Evolutionary conservation across 1,140 invertebrate species (phyloP), one percentile per base, ranked within the genome.

Genomic region (Drosophila sucinea): DNA sequence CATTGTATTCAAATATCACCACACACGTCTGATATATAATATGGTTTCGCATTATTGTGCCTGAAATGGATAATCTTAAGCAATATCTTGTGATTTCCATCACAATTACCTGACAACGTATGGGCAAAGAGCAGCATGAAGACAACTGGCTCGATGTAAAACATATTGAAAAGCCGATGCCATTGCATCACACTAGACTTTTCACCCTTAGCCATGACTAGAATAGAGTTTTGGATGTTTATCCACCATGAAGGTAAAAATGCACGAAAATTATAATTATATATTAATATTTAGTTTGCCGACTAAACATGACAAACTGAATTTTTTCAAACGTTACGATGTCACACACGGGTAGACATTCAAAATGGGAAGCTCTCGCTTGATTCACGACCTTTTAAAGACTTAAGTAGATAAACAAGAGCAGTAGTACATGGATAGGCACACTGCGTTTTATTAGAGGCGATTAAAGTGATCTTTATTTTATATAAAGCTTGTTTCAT

Each of bases 11-110:
- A 62, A 93, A 89, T 17, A 90, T 91, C 17, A 87, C 77, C 63
- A 83, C 93, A 75, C 94, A 94, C 2, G 93, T 93, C 70, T 93
- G 92, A 79, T 93, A 94, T 7, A 94, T 77, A 41, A 94, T 77
- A 41, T 94, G 87, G 90, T 94, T 94, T 29, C 92, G 92, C 41
- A 92, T 86, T 8, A 94, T 90, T 47, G 91, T 93, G 47, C 92
- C 94, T 94, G 33, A 27, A 33, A 41, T 38, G 4, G 0, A 17
- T 61, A n/a, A 8, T 35, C 3, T 8, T 11, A 10, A 38, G 11
- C 4, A 3, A 38, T 10, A 11, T 10, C 10, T 38, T 1, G 11
- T 38, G 3, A 11, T 38, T 11, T 38, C 3, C 3, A 38, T 11
- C 1, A 38, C 1, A 38, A 8, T 90, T 62, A 91, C 90, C 91